Base-by-base conservation (phyloP, 1,140 invertebrate species). In the Pseudachorutes palmiensis region DNA sequence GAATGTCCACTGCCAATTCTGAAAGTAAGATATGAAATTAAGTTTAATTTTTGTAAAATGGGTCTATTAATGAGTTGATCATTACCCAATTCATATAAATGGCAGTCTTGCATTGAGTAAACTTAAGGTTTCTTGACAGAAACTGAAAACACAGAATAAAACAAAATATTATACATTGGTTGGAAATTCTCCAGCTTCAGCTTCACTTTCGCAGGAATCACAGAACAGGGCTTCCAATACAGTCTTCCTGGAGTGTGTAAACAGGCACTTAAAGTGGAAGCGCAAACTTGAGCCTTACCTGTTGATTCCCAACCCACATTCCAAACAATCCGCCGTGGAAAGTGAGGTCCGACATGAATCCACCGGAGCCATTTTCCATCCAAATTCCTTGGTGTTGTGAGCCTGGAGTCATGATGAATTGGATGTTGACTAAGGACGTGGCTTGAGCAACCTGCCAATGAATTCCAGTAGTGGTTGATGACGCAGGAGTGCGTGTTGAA, bases 381-480 rank as follows among this genome's bases (percentile, higher is more conserved):
- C 71, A 72, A 36, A 69, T 65, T 48, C 71, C 71, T 58, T 68
- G 66, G 36, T 72, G 71, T 5, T 61, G 29, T 19, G 29, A 68
- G 28, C 62, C 49, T 1, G 68, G 24, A 2, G 71, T 64, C 69
- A 72, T 72, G 14, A 45, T 64, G 62, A 70, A 72, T 22, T 49
- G 29, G 19, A 72, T 55, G 57, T 72, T 72, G 64, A 72, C 60
- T 19, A 72, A 49, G 2, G 65, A 68, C 0, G 71, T 72, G 51
- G 71, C 71, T 32, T 72, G 71, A 28, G 71, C 71, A 0, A 72
- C 71, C 70, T 72, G 71, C 71, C 71, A 72, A 66, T 72, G 71
- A n/a, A 72, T 60, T 31, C 68, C 68, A 9, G 66, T 72, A 5
- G 64, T 59, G 2, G 49, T n/a, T 1, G 32, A 1, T 5, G 22